Evolutionary conservation across 2,888 invertebrate species (phyloP).

Genomic region (Cerceris rybyensis): DNA sequence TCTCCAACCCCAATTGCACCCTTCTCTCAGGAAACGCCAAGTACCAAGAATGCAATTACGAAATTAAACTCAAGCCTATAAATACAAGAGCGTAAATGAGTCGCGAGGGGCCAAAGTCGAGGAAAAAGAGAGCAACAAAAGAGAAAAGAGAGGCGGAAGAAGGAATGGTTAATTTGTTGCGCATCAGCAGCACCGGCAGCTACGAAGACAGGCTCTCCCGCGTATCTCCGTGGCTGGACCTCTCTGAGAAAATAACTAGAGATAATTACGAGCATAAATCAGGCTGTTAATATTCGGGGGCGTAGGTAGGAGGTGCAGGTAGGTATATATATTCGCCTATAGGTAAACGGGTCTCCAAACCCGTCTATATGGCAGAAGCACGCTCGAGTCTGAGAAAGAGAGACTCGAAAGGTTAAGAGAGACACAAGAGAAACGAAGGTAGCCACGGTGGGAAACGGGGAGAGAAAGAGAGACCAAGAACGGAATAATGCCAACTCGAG

Average conservation of each 20-base stretch:
- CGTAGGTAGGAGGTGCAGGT: conserved; percentile 75
- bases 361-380: not conserved
- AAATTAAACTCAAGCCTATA: conserved; percentile 69
- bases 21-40: conserved; percentile 14
- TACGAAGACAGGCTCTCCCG: conserved; percentile 47
- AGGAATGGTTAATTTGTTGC: conserved; percentile 74
- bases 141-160: conserved; percentile 59
- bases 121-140: conserved; percentile 1
- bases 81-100: conserved; percentile 53
- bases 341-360: conserved; percentile 54
- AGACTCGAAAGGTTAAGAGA: conserved; percentile 17
- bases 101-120: conserved; percentile 5
- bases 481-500: conserved; percentile 70
- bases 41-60: conserved; percentile 57
- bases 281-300: conserved; percentile 81
- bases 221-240: conserved; percentile 26
- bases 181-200: conserved; percentile 74
- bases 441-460: conserved; percentile 22
- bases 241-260: conserved; percentile 77
- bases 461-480: conserved; percentile 47
- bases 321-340: conserved; percentile 53
- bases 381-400: conserved; percentile 20
- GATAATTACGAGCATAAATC: conserved; percentile 82
- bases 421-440: conserved; percentile 4
- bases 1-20: not conserved